Percentiles rank a stretch among this genome's conserved stretches.
These are phyloP conservation scores for Turritopsis dohrnii DNA, from an alignment of 30 jellyfish, hydroid and myxozoan genomes.

Conservation along the genomic window DNA sequence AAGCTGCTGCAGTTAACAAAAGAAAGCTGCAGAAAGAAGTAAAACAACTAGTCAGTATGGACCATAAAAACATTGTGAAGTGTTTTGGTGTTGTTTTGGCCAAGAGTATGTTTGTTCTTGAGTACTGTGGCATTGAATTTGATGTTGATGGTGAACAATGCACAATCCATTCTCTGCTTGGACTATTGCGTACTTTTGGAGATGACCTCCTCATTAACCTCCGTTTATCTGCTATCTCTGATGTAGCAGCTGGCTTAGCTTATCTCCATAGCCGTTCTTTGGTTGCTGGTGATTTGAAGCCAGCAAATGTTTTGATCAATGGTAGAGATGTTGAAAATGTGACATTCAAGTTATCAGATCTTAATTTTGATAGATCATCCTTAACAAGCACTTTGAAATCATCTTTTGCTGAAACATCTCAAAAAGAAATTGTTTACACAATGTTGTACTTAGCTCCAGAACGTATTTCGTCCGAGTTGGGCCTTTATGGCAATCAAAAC, in stretches of 20 bases:
- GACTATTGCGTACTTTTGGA: slow-evolving; percentile 5
- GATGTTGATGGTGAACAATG: neutral
- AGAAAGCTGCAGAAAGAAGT: slow-evolving; percentile 11
- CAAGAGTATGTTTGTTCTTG: neutral
- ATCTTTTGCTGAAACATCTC: neutral
- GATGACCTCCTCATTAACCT: neutral
- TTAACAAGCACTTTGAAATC: neutral
- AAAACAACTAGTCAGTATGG: neutral
- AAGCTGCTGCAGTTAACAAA: slow-evolving; percentile 4
- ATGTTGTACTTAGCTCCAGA: slow-evolving; percentile 10
- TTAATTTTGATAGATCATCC: neutral
- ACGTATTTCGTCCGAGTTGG: neutral
- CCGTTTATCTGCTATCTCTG: slow-evolving; percentile 8
- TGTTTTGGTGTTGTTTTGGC: slow-evolving; percentile 1
- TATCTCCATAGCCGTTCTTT: slow-evolving; percentile 1
- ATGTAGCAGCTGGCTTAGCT: neutral
- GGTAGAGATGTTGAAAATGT: slow-evolving; percentile 3
- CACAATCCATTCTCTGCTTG: neutral
- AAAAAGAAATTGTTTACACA: slow-evolving; percentile 2
- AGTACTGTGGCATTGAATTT: neutral
- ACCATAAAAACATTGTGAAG: slow-evolving; percentile 8
- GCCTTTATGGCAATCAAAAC: neutral
- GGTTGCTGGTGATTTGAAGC: slow-evolving; percentile 11
- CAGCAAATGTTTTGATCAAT: slow-evolving; percentile 3
- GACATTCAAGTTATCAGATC: slow-evolving; percentile 1